Evolutionary conservation across 2,888 invertebrate genomes (phyloP).

Genomic region (Rhamphomyia laevipes): DNA sequence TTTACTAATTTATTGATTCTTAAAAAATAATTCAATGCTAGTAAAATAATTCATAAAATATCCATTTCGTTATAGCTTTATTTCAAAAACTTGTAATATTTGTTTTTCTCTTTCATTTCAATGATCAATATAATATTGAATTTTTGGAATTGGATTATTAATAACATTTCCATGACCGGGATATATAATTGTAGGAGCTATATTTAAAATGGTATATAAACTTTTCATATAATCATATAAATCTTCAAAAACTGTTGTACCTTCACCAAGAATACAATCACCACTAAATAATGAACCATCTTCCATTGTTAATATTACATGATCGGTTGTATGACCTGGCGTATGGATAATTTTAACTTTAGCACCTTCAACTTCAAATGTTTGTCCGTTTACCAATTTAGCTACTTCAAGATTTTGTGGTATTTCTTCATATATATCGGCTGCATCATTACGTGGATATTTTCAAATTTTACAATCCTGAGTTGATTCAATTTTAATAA

Average conservation of each 20-base stretch:
- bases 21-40: no score
- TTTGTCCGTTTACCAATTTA: constrained; percentile 58
- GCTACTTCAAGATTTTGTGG: constrained; percentile 41
- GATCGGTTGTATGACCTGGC: constrained; percentile 89
- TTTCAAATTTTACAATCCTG: constrained; percentile 57
- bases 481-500: constrained; percentile 36
- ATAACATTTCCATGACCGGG: constrained; percentile 88
- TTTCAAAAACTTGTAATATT: constrained; percentile 57
- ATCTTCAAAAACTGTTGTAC: constrained; percentile 92
- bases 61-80: constrained; percentile 57
- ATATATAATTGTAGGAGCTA: constrained; percentile 69
- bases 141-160: constrained; percentile 55
- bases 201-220: constrained; percentile 57
- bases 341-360: constrained; percentile 55
- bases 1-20: no score
- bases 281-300: constrained; percentile 90
- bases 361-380: constrained; percentile 52
- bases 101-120: constrained; percentile 71
- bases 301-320: constrained; percentile 62
- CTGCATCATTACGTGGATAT: constrained; percentile 42
- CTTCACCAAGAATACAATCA: constrained; percentile 86
- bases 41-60: no score
- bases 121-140: constrained; percentile 79
- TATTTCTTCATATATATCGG: constrained; percentile 39
- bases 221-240: constrained; percentile 82